Base-by-base conservation (phyloP, 2,888 invertebrate species). In the Arctia plantaginis region DNA sequence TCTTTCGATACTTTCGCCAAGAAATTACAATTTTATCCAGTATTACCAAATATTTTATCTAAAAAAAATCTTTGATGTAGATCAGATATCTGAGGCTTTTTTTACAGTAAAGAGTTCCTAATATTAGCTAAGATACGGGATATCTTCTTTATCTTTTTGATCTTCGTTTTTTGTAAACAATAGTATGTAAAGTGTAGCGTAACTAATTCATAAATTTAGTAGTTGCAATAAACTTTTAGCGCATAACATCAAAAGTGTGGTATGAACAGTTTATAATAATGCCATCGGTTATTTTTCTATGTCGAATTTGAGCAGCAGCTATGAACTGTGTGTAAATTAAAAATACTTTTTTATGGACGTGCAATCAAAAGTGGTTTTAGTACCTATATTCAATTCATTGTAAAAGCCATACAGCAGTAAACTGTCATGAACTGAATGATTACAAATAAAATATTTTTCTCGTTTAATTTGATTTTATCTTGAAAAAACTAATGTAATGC, bases 161-260 rank as follows among this genome's bases (percentile, higher is more conserved):
- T 85, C 84, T 84, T 55, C 15, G 7, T 27, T 47, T 77, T 73
- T 74, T 59, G 72, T 85, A 85, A 85, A 85, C 81, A 84, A 69
- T 35, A 39, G 20, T 73, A 73, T 71, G 51, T 39, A 80, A 77
- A 77, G 74, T 69, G 67, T 74, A 74, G 69, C 39, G 72, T 69
- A 66, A 76, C 59, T 77, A 75, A 81, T 81, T 80, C 77, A 77
- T 79, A 75, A 80, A 75, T 75, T 62, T 76, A 71, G 79, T 76
- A 80, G 66, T 75, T 78, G 72, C 73, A 69, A 75, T 76, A 73
- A 74, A 75, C 69, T 66, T 74, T 77, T 55, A 55, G n/a, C 23
- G 30, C 7, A 30, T 62, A 83, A 82, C 78, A 81, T 83, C 80
- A 84, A 85, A 83, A 80, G 80, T 79, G 55, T 35, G 72, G 70